phyloP scores from a whole-genome alignment of 2,113 vertebrate genomes.

The Cyanoramphus novaezelandiae region DNA sequence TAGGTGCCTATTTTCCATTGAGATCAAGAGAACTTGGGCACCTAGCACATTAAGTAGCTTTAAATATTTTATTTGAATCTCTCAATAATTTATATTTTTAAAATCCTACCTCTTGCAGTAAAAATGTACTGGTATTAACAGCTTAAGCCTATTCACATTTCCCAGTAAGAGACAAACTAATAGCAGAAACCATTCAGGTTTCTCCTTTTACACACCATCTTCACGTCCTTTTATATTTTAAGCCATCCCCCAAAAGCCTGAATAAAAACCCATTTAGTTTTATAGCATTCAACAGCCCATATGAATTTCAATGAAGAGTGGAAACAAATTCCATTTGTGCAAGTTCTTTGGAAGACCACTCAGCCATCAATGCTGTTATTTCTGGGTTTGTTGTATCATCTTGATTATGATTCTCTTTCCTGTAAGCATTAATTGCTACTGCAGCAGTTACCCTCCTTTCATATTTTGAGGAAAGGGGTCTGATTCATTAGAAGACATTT shows the following conservation, averaged over 20 bases:
- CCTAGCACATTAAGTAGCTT: conserved; percentile 47
- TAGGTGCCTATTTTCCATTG: conserved; percentile 32
- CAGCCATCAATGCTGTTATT: not conserved
- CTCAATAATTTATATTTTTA: conserved; percentile 63
- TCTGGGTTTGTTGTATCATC: not conserved
- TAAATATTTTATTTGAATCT: conserved; percentile 65
- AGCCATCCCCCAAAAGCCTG: not conserved
- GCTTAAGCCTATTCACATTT: conserved; percentile 8
- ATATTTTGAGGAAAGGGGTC: not conserved
- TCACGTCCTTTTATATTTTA: not conserved
- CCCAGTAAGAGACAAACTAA: conserved; percentile 12
- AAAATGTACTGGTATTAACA: conserved; percentile 36
- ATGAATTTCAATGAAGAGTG: not conserved
- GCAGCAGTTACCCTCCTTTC: fast-evolving
- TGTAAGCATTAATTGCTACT: not conserved
- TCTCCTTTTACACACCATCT: not conserved
- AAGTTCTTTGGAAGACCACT: not conserved
- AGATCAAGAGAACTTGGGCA: conserved; percentile 35
- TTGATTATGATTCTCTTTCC: not conserved
- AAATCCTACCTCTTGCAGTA: conserved; percentile 39
- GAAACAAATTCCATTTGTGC: not conserved
- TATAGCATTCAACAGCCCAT: not conserved
- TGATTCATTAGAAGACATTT: not conserved
- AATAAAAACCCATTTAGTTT: not conserved
- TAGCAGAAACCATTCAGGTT: not conserved